Evolutionary conservation across 1,140 invertebrate genomes (phyloP).

Genomic region (Orussus abietinus): DNA sequence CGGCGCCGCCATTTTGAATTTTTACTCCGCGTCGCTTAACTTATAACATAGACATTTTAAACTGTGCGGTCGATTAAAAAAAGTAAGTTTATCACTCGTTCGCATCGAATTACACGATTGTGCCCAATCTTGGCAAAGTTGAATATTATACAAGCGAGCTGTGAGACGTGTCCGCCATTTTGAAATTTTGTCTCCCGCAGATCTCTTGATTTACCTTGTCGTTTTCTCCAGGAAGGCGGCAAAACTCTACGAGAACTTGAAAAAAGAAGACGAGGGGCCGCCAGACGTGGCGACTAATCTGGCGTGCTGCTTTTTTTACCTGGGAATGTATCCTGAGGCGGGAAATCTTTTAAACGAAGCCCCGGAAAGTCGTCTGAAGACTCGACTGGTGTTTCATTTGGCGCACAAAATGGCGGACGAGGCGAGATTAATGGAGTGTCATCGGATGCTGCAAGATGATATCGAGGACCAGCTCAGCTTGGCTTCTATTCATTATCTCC

Average conservation of each 20-base stretch:
- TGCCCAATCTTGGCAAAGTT: too few relatives aligned
- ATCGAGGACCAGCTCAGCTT: constrained; percentile 93
- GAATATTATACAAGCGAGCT: too few relatives aligned
- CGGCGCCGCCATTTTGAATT: too few relatives aligned
- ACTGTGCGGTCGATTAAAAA: too few relatives aligned
- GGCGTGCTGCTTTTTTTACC: constrained; percentile 92
- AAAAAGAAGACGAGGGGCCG: constrained; percentile 44
- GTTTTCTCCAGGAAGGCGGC: constrained; percentile 78
- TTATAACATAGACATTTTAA: too few relatives aligned
- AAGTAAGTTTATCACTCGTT: too few relatives aligned
- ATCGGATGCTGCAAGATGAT: constrained; percentile 80
- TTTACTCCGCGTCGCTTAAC: too few relatives aligned
- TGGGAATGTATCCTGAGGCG: constrained; percentile 79
- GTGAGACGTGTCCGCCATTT: too few relatives aligned
- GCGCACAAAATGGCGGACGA: constrained; percentile 92
- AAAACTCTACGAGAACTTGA: constrained; percentile 64
- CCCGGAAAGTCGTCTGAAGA: constrained; percentile 65
- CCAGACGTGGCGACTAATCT: constrained; percentile 70
- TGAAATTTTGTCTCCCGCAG: too few relatives aligned
- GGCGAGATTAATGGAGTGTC: constrained; percentile 73
- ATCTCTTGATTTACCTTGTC: too few relatives aligned
- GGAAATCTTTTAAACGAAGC: constrained; percentile 61
- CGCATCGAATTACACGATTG: too few relatives aligned
- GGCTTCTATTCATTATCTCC: constrained; percentile 93
- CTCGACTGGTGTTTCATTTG: constrained; percentile 85